Evolutionary conservation across 35 echinoderm and acorn worm genomes (phyloP).

Genomic region (Patiria miniata): DNA sequence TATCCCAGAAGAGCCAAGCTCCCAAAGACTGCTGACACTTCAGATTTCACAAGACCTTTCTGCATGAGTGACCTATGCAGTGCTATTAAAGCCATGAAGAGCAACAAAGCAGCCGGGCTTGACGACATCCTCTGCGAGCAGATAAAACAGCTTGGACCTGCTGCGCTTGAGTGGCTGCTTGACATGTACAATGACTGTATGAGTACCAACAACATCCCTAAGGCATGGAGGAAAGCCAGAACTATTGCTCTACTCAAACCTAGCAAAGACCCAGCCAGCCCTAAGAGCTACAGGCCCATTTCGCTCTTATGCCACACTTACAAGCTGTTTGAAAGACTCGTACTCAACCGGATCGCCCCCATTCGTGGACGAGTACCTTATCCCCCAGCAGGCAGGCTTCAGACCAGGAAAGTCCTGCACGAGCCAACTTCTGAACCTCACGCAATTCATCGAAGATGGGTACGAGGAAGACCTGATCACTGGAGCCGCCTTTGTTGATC

Average conservation of each 20-base stretch:
- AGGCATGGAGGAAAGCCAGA: slow-evolving; percentile 54
- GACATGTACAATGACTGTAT: slow-evolving; percentile 42
- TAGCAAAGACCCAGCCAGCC: neutral
- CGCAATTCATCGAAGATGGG: too few species aligned
- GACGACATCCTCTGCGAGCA: slow-evolving; percentile 53
- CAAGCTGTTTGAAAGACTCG: slow-evolving; percentile 20
- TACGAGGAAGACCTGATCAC: too few species aligned
- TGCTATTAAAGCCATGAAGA: slow-evolving; percentile 37
- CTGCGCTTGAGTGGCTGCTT: slow-evolving; percentile 42
- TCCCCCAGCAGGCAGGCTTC: slow-evolving; percentile 46
- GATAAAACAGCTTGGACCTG: slow-evolving; percentile 56
- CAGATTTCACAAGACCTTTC: slow-evolving; percentile 18
- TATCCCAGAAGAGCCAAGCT: slow-evolving; percentile 42
- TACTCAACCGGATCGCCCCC: slow-evolving; percentile 39
- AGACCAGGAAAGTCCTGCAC: slow-evolving; percentile 30
- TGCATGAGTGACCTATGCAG: neutral
- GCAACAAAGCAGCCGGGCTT: slow-evolving; percentile 25
- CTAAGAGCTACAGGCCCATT: slow-evolving; percentile 24
- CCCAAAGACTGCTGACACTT: neutral
- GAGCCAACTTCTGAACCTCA: too few species aligned
- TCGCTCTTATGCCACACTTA: too few species aligned
- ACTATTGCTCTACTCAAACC: slow-evolving; percentile 20
- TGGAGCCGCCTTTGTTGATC: too few species aligned
- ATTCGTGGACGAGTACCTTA: slow-evolving; percentile 41
- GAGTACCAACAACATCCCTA: slow-evolving; percentile 37